Evolutionary conservation across 2,113 vertebrate species (phyloP).

Genomic region (Cephalopterus ornatus): DNA sequence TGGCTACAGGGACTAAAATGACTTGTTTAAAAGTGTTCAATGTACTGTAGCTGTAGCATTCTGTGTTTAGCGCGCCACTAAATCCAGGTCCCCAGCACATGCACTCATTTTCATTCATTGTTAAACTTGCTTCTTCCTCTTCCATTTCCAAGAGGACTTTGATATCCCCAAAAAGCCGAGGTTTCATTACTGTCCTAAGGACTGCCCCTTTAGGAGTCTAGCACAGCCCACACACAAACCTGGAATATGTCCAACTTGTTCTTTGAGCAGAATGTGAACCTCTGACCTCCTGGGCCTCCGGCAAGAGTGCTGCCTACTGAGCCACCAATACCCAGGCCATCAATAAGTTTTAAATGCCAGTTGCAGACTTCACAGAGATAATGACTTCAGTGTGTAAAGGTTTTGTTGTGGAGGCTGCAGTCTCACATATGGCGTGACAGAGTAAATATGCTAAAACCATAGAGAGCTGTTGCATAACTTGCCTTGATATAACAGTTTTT

Average conservation of each 20-base stretch:
- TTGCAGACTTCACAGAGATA: constrained; percentile 51
- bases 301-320: constrained; percentile 61
- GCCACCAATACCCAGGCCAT: constrained; percentile 52
- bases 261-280: constrained; percentile 51
- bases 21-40: not conserved
- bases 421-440: constrained; percentile 34
- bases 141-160: constrained; percentile 11
- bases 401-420: constrained; percentile 48
- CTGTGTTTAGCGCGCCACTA: not conserved
- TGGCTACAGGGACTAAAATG: not conserved
- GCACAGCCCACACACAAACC: constrained; percentile 50
- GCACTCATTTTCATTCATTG: not conserved
- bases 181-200: constrained; percentile 37
- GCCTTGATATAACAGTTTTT: constrained; percentile 60
- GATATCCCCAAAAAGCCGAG: constrained; percentile 1
- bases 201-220: constrained; percentile 3
- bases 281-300: constrained; percentile 44
- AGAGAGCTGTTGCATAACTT: constrained; percentile 48
- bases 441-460: constrained; percentile 42
- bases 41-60: not conserved
- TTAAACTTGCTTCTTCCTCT: not conserved
- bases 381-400: constrained; percentile 56
- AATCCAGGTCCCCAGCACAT: not conserved
- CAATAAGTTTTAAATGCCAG: constrained; percentile 62
- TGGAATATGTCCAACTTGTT: constrained; percentile 53